These are phyloP conservation scores for Frankliniella intonsa DNA, from an alignment of 2,888 invertebrate species.

Conservation along the genomic window DNA sequence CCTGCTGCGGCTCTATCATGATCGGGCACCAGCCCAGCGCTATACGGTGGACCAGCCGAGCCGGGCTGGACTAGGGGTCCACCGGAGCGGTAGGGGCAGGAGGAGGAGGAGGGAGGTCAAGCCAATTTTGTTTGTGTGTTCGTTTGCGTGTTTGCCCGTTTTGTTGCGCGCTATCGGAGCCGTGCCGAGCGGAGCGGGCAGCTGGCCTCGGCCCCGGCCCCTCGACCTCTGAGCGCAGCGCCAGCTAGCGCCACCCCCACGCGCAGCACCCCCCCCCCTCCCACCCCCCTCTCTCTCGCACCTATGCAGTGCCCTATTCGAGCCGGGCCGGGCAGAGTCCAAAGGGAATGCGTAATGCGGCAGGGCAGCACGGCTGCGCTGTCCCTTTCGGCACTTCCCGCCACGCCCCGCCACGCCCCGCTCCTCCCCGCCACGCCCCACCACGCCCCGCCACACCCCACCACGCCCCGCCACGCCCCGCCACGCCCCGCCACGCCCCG, in stretches of 20 bases:
- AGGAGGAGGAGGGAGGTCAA: no score
- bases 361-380: neutral
- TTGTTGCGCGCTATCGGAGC: no score
- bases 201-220: neutral
- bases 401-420: no score
- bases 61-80: no score
- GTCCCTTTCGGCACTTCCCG: neutral
- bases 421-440: neutral
- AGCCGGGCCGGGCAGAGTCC: neutral
- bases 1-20: no score
- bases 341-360: conserved; percentile 1
- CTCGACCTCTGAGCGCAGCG: neutral
- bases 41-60: no score
- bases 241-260: neutral
- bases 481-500: neutral
- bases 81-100: no score
- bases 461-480: neutral
- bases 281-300: neutral
- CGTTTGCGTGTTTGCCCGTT: no score
- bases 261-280: neutral
- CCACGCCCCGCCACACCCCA: no score
- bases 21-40: no score
- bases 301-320: neutral
- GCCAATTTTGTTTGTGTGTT: no score
- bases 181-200: no score